Base-by-base conservation (phyloP, 2,888 invertebrate species). In the Calliscelio sp. region DNA sequence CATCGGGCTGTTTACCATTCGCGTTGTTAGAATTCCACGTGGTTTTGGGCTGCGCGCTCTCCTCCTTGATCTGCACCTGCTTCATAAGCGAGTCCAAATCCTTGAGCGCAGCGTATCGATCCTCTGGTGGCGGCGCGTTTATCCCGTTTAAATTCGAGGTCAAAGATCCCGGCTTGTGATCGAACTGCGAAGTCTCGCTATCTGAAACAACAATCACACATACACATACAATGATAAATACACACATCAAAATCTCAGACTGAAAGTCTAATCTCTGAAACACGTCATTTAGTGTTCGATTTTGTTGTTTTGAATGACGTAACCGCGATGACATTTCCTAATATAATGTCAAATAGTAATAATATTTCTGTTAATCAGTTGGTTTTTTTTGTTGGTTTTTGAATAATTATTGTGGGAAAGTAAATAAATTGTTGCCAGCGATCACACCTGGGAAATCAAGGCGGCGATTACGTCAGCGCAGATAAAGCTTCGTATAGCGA, bases 61-160 rank as follows among this genome's bases (percentile, higher is more conserved):
- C 92, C 57, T 93, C 92, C 74, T 92, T 92, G 16, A 93, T 85
- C 71, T 92, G 92, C 16, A 91, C 90, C 81, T 92, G 92, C 80
- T 94, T 94, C 94, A 95, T 95, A 83, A 95, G 91, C 59, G 94
- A 94, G 91, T 99, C 98, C 90, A 99, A 95, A 94, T 98, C 98
- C 93, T 98, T 98, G 81, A 99, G 95, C 65, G 99, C 98, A 87
- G 99, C 98, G 94, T 99, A 99, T 88, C 97, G 96, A 94, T 99
- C 99, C 94, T 97, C 97, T 91, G 95, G 92, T 20, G 94, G 93
- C 46, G 92, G 92, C 28, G 87, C 88, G 35, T 88, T 87, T 44
- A 89, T 86, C 63, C 90, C 91, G 81, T 92, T 92, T 53, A 89
- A 88, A 84, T 91, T 92, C 65, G 88, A 85, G 59, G 86, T 77